A percentile compares a stretch with the other conserved stretches of the same genome.
These are phyloP conservation scores for Monoplex corrugatus DNA, from an alignment of 2,888 invertebrate genomes.

Conservation along the genomic window DNA sequence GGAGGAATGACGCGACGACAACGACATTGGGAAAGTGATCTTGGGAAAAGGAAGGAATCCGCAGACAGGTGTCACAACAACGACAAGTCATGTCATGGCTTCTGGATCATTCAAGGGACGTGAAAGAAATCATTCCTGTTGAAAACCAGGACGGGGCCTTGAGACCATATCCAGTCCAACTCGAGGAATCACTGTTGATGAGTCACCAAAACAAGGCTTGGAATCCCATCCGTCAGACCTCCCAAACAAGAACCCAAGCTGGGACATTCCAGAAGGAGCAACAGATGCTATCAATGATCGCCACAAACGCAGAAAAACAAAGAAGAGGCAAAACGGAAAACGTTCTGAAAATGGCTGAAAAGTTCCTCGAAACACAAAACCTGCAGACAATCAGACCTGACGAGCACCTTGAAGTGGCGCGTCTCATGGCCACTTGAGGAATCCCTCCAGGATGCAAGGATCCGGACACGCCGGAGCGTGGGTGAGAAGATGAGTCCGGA, in stretches of 20 bases:
- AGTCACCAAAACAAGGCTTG: no score
- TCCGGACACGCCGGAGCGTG: neutral
- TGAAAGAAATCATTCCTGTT: no score
- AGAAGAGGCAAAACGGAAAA: no score
- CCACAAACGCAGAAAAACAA: no score
- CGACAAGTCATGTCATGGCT: neutral
- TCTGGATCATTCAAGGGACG: no score
- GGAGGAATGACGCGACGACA: no score
- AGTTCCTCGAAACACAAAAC: neutral
- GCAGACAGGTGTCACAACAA: neutral
- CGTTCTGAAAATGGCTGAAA: neutral
- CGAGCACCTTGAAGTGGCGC: neutral
- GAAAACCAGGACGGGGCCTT: no score
- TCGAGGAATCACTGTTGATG: no score
- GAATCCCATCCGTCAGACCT: no score
- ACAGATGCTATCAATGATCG: no score
- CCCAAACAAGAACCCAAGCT: neutral
- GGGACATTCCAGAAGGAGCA: neutral
- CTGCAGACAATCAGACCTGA: neutral
- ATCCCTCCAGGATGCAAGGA: neutral
- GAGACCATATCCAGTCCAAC: neutral
- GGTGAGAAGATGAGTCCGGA: neutral
- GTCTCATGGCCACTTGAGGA: neutral
- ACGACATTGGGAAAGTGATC: neutral
- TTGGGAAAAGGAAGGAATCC: conserved; percentile 15